Percentiles rank a stretch among this genome's conserved stretches.
phyloP scores from a whole-genome alignment of 2,113 vertebrate genomes.

The Clarias batrachus region DNA sequence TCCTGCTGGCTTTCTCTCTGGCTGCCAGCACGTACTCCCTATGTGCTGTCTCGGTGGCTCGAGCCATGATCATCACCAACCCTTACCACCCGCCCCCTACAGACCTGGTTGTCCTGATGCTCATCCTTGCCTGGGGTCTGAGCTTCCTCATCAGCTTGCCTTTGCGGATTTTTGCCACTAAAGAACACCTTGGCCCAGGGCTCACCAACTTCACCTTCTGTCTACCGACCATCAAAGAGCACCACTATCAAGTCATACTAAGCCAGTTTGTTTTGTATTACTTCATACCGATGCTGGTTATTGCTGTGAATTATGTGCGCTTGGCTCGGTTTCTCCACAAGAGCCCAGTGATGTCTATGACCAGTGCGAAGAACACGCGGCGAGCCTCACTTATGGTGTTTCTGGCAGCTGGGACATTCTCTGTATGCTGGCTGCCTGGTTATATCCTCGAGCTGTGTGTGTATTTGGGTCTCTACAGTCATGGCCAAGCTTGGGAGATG shows the following conservation, averaged over 20 bases:
- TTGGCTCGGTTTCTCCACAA: constrained; percentile 70
- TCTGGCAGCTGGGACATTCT: constrained; percentile 71
- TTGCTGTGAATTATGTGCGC: constrained; percentile 71
- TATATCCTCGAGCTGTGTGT: constrained; percentile 71
- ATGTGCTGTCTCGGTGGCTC: constrained; percentile 73
- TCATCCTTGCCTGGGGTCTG: constrained; percentile 68
- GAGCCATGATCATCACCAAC: constrained; percentile 69
- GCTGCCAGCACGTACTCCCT: constrained; percentile 76
- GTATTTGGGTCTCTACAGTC: constrained; percentile 67
- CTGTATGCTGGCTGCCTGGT: constrained; percentile 72
- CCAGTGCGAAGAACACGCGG: constrained; percentile 68
- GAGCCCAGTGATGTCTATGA: constrained; percentile 70
- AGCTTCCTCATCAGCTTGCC: constrained; percentile 73
- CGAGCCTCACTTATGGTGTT: constrained; percentile 74
- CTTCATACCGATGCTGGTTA: constrained; percentile 71
- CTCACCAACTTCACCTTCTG: constrained; percentile 65
- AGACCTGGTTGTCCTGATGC: constrained; percentile 66
- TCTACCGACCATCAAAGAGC: constrained; percentile 67
- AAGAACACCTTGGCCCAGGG: constrained; percentile 56
- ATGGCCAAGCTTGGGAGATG: constrained; percentile 64
- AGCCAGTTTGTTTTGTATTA: constrained; percentile 73
- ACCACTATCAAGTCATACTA: constrained; percentile 71
- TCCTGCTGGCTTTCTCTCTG: constrained; percentile 72
- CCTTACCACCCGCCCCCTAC: constrained; percentile 65
- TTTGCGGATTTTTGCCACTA: constrained; percentile 67